These are phyloP conservation scores for Enteromius thamalakanensis DNA, from an alignment of 2,797 vertebrate species.

Conservation along the genomic window DNA sequence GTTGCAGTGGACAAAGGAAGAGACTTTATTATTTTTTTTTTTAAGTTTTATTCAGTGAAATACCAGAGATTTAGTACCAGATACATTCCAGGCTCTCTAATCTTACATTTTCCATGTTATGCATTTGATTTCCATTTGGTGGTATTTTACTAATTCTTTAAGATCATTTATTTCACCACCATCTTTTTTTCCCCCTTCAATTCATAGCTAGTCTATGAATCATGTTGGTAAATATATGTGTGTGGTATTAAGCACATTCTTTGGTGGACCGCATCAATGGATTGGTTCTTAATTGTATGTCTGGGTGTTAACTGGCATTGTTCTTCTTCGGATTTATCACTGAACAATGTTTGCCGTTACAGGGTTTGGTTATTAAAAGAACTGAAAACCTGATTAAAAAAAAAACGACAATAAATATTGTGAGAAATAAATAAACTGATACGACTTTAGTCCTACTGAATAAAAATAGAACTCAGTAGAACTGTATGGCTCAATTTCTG, in stretches of 20 bases:
- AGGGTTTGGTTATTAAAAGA: conserved; percentile 47
- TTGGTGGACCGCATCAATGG: neutral
- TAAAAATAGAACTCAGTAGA: conserved; percentile 42
- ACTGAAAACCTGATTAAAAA: conserved; percentile 54
- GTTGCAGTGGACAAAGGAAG: neutral
- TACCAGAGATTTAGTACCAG: conserved; percentile 41
- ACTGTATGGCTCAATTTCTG: conserved; percentile 58
- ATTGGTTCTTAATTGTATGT: neutral
- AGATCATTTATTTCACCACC: neutral
- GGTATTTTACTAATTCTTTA: neutral
- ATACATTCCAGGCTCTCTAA: conserved; percentile 13
- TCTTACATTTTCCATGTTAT: neutral
- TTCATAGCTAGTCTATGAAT: neutral
- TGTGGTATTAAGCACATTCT: neutral
- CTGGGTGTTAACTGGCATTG: conserved; percentile 13
- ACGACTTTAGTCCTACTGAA: conserved; percentile 23
- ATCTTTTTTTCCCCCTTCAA: no score
- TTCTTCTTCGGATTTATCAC: neutral
- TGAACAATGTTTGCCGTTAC: conserved; percentile 16
- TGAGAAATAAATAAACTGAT: conserved; percentile 24
- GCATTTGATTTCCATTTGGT: neutral
- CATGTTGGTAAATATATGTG: neutral
- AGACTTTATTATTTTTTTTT: neutral
- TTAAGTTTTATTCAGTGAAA: conserved; percentile 74
- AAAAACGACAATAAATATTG: conserved; percentile 43